Conservation (phyloP, 2,888 invertebrate species). For the Cepaea hortensis region DNA sequence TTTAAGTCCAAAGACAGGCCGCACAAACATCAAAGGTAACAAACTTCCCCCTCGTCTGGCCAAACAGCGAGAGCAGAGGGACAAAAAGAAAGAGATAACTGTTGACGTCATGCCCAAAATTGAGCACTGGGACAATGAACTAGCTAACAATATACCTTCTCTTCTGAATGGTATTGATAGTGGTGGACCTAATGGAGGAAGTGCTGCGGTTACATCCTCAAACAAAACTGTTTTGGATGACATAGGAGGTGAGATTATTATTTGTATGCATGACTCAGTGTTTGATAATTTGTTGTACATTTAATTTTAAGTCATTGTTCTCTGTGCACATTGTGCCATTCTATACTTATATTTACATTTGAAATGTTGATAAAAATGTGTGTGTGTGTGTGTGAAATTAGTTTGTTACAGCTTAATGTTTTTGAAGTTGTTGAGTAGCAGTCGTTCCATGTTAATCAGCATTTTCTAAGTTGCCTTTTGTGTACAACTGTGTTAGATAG, state of each 20-base stretch:
- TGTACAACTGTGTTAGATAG: no score
- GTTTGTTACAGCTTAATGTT: no score
- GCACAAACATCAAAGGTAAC: conserved; percentile 76
- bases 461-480: no score
- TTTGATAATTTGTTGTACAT: no score
- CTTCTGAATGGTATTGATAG: conserved; percentile 14
- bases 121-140: conserved; percentile 76
- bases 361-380: no score
- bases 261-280: no score
- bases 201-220: conserved; percentile 31
- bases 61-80: conserved; percentile 83
- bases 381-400: no score
- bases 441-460: no score
- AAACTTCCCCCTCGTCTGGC: conserved; percentile 87
- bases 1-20: conserved; percentile 59
- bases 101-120: conserved; percentile 72
- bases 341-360: no score
- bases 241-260: conserved; percentile 47
- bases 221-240: conserved; percentile 45
- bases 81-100: conserved; percentile 71
- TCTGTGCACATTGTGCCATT: no score
- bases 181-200: not conserved
- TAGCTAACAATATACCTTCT: conserved; percentile 73
- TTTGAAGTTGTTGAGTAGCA: no score
- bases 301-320: no score